These are phyloP conservation scores for Sarcophaga carnaria DNA, from an alignment of 2,888 invertebrate genomes.

Conservation along the genomic window DNA sequence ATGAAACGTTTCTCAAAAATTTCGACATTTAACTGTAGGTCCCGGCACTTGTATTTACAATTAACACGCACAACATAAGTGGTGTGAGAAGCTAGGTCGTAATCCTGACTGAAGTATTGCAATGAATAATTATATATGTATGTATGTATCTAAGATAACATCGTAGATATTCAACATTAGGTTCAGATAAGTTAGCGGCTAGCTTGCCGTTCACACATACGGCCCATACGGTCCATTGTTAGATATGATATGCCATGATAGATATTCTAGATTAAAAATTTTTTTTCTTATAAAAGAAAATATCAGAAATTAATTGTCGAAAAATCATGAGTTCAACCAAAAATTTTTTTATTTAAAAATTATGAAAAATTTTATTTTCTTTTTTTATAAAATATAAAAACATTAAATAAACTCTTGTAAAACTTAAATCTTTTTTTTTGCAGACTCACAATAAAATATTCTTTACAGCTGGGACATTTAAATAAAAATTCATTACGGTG, in stretches of 20 bases:
- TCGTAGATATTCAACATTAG: constrained; percentile 17
- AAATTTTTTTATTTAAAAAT: background rate
- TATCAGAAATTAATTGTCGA: background rate
- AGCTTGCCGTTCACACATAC: no score
- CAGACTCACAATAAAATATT: no score
- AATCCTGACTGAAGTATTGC: no score
- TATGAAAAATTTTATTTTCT: constrained; percentile 28
- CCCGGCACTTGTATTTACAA: no score
- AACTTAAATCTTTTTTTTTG: constrained; percentile 1
- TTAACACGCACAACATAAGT: no score
- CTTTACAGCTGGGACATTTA: background rate
- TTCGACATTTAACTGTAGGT: no score
- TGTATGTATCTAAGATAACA: background rate
- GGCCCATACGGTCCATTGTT: no score
- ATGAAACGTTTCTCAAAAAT: no score
- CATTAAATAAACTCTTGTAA: background rate
- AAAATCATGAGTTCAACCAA: background rate
- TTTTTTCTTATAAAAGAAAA: constrained; percentile 3
- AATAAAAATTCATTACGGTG: no score
- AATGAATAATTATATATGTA: no score
- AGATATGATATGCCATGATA: no score
- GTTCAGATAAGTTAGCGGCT: background rate
- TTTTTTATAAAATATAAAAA: background rate
- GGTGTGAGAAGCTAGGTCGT: no score
- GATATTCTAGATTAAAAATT: background rate